A percentile compares a stretch with the other conserved stretches of the same genome.
These are phyloP conservation scores for Apodemus speciosus DNA, from an alignment of 2,113 vertebrate species.

Conservation along the genomic window DNA sequence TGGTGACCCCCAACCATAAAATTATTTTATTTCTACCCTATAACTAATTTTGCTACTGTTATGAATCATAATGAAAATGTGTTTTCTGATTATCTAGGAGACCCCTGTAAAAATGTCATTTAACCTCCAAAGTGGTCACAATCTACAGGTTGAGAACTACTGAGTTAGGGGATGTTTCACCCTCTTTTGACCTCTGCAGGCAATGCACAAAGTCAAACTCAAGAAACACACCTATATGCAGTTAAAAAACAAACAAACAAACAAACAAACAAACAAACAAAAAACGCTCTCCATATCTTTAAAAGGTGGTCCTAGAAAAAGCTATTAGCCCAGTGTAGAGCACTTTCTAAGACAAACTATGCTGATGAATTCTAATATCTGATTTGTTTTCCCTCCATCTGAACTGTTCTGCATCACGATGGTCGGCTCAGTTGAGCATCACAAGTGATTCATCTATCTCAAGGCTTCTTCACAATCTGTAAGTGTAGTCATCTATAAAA, in stretches of 20 bases:
- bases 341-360: not conserved
- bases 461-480: not conserved
- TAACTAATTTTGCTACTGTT: not conserved
- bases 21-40: not conserved
- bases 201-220: not conserved
- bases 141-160: not conserved
- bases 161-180: not conserved
- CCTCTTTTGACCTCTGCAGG: not conserved
- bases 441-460: not conserved
- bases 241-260: not conserved
- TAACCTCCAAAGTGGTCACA: not conserved
- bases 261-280: not conserved
- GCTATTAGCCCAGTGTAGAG: not conserved
- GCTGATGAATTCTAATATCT: not conserved
- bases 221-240: not conserved
- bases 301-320: not conserved
- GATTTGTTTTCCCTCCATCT: constrained; percentile 9
- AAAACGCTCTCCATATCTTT: not conserved
- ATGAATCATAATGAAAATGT: not conserved
- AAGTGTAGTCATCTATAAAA: not conserved
- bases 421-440: not conserved
- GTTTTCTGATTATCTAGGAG: not conserved
- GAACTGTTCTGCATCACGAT: not conserved
- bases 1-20: not conserved
- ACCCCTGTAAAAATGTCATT: not conserved